Base-by-base conservation (phyloP, 2,797 vertebrate genomes). In the Pelobates cultripes region DNA sequence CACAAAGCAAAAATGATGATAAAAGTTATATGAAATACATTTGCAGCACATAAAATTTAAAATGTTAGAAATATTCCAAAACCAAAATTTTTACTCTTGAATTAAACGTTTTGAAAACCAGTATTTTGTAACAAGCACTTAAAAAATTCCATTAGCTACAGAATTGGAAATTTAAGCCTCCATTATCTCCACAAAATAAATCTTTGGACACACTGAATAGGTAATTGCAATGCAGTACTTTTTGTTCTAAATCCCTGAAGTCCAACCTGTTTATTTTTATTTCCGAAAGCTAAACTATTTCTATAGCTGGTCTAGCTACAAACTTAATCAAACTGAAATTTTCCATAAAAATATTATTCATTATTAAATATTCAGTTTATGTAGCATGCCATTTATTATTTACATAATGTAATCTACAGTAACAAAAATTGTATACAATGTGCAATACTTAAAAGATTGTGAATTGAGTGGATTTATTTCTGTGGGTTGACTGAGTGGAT, bases 91-190 rank as follows among this genome's bases (percentile, higher is more conserved):
- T 55, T 55, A 44, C 44, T 6, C 15, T 68, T 69, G 64, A 17
- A 64, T 17, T 51, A 53, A 28, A 28, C 44, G 17, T 70, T 51
- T 51, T 12, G 70, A 80, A 73, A 80, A 67, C 53, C 10, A 3
- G 60, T 51, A 74, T 80, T 80, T 80, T 40, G 41, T 80, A 67
- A 80, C 61, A 57, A 67, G 78, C 47, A 68, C 78, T 73, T 73
- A 57, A 80, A 67, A 70, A 73, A 73, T 73, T 68, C n/a, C 70
- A 67, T 80, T 80, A 80, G 63, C 78, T 80, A 9, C 53, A 43
- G 70, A 47, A 80, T 68, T 57, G 44, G 78, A 80, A 66, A 73
- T 40, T 14, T 43, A 44, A 80, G 51, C 70, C 78, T 6, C 12
- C 41, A 67, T 73, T 73, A 79, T 73, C 44, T 42, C 9, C 43